Percentiles rank a stretch among this genome's conserved stretches.
Evolutionary conservation across 2,888 invertebrate genomes (phyloP).

Genomic region (Ceriagrion tenellum): DNA sequence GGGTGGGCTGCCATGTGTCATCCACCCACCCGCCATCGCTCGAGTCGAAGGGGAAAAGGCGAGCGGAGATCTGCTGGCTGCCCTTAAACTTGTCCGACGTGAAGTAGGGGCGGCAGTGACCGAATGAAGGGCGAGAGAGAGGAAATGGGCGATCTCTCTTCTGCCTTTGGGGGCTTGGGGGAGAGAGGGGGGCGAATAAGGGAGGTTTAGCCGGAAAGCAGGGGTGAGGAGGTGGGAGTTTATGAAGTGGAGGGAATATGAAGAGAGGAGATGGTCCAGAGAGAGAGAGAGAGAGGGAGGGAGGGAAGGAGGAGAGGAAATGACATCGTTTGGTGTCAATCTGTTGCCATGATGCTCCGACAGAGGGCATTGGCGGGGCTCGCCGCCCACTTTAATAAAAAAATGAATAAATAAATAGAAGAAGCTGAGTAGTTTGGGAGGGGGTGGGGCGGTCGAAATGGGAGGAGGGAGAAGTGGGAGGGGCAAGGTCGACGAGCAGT

Average conservation of each 20-base stretch:
- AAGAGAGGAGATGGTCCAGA: not conserved
- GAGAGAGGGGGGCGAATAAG: not conserved
- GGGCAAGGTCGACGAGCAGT: not conserved
- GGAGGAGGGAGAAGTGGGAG: not conserved
- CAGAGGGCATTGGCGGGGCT: slow-evolving; percentile 46
- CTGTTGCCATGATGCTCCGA: slow-evolving; percentile 45
- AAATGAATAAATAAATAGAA: not conserved
- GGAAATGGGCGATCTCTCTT: slow-evolving; percentile 65
- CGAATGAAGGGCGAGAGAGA: slow-evolving; percentile 39
- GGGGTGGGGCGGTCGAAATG: not conserved
- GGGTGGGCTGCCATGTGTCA: not conserved
- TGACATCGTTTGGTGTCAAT: slow-evolving; percentile 63
- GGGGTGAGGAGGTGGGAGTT: not conserved
- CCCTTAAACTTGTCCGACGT: slow-evolving; percentile 36
- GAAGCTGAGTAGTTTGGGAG: not conserved
- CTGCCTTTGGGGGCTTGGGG: not conserved
- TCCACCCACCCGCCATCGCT: not conserved
- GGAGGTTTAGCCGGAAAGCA: too few relatives aligned
- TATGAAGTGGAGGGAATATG: not conserved
- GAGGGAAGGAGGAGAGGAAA: slow-evolving; percentile 43
- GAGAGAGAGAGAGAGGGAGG: not conserved
- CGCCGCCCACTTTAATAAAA: not conserved
- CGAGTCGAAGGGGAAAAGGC: not conserved
- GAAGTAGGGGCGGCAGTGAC: slow-evolving; percentile 51
- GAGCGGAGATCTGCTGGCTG: not conserved